These are phyloP conservation scores for Drosophila glabriapex DNA, from an alignment of 2,888 invertebrate species.

Conservation along the genomic window DNA sequence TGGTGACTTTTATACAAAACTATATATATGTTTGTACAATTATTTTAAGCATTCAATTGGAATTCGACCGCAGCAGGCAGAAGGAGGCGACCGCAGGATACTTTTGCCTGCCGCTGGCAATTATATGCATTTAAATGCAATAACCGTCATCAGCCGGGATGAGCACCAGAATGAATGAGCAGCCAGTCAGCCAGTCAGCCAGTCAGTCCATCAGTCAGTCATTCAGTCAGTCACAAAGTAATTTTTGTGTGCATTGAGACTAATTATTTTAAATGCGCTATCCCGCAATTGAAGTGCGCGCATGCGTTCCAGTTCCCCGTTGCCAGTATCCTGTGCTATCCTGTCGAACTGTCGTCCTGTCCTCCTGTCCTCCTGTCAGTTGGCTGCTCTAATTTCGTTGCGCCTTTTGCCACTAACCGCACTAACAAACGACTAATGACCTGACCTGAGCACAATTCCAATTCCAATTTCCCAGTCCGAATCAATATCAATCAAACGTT, in stretches of 20 bases:
- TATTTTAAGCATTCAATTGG: constrained; percentile 81
- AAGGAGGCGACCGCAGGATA: constrained; percentile 66
- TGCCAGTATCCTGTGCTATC: neutral
- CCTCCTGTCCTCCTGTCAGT: constrained; percentile 46
- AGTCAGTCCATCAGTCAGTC: constrained; percentile 1
- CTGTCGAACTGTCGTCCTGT: constrained; percentile 18
- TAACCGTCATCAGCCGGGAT: constrained; percentile 75
- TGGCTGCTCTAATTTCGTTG: constrained; percentile 75
- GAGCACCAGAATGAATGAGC: constrained; percentile 16
- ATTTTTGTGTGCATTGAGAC: constrained; percentile 50
- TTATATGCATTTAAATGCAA: constrained; percentile 81
- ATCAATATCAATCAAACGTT: constrained; percentile 81
- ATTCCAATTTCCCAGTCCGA: constrained; percentile 44
- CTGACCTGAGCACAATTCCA: constrained; percentile 47
- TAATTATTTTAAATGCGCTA: constrained; percentile 74
- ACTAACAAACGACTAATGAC: constrained; percentile 69
- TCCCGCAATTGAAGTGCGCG: constrained; percentile 77
- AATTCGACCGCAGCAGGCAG: constrained; percentile 72
- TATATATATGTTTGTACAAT: constrained; percentile 57
- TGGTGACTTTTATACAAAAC: constrained; percentile 59
- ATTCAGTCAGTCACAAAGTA: constrained; percentile 14
- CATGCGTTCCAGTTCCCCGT: constrained; percentile 48
- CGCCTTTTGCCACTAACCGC: constrained; percentile 70
- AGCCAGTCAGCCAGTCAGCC: neutral
- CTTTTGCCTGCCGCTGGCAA: constrained; percentile 55